phyloP scores from a whole-genome alignment of 2,888 invertebrate species.

The Calameuta filiformis region DNA sequence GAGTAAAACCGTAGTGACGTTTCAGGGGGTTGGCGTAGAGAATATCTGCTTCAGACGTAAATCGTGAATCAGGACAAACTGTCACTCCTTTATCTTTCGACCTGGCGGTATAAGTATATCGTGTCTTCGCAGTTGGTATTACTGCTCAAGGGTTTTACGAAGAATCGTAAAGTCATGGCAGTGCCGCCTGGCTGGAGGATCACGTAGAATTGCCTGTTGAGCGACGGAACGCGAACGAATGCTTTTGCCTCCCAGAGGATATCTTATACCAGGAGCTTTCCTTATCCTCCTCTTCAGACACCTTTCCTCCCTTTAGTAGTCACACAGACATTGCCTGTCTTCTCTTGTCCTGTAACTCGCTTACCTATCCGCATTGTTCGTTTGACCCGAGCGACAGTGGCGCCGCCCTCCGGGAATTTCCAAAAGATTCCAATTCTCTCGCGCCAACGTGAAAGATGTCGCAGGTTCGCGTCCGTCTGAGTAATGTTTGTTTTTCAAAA shows the following conservation, averaged over 20 bases:
- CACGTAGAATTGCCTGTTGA: not conserved
- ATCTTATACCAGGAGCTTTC: not conserved
- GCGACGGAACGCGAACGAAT: not conserved
- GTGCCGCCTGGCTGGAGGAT: not conserved
- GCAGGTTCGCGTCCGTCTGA: not conserved
- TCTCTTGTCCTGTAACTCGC: not conserved
- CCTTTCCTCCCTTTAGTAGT: not conserved
- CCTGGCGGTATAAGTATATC: not conserved
- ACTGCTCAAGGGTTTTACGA: not conserved
- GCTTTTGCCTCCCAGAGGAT: not conserved
- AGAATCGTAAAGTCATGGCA: not conserved
- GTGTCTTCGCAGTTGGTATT: not conserved
- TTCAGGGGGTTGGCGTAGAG: not conserved
- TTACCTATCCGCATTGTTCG: not conserved
- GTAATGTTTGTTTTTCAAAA: not conserved
- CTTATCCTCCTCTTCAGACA: not conserved
- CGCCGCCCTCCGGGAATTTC: not conserved
- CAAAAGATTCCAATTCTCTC: not conserved
- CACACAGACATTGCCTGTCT: not conserved
- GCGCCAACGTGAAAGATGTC: not conserved
- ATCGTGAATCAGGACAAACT: not conserved
- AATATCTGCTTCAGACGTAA: not conserved
- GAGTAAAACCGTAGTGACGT: not conserved
- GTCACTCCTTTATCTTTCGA: not conserved
- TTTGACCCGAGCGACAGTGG: not conserved